Conservation (phyloP, 2,113 vertebrate species). For the Zosterops lateralis region DNA sequence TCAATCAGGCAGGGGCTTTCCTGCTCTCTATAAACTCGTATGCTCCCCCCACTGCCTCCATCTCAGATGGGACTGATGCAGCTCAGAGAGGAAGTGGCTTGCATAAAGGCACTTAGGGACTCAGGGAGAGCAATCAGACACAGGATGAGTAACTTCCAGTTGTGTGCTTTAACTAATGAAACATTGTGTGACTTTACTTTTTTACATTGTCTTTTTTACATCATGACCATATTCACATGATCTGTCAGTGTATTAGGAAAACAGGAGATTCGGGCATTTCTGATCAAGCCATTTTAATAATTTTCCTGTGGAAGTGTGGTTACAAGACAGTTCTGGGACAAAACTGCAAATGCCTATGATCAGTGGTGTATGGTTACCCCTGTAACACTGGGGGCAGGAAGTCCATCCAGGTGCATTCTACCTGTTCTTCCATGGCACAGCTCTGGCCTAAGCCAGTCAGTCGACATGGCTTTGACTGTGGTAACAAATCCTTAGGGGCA, state of each 20-base stretch:
- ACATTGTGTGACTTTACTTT: background rate
- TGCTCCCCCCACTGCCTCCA: background rate
- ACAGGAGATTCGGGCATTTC: accelerated
- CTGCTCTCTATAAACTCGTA: background rate
- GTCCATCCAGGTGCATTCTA: background rate
- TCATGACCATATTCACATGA: background rate
- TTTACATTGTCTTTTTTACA: background rate
- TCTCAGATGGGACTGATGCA: background rate
- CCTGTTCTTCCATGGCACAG: background rate
- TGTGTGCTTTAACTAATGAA: background rate
- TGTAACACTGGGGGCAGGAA: background rate
- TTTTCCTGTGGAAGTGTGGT: background rate
- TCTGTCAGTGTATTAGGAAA: background rate
- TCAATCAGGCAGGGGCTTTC: background rate
- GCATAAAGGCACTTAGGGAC: background rate
- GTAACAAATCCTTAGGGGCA: background rate
- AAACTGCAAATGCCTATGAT: background rate
- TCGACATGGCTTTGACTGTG: background rate
- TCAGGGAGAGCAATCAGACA: background rate
- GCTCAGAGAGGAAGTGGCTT: background rate
- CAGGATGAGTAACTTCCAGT: background rate
- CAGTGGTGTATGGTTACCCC: background rate
- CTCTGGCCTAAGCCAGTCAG: background rate
- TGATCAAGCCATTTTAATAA: background rate
- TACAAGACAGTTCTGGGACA: background rate